These are phyloP conservation scores for Scartelaos histophorus DNA, from an alignment of 2,113 vertebrate species.

Conservation along the genomic window DNA sequence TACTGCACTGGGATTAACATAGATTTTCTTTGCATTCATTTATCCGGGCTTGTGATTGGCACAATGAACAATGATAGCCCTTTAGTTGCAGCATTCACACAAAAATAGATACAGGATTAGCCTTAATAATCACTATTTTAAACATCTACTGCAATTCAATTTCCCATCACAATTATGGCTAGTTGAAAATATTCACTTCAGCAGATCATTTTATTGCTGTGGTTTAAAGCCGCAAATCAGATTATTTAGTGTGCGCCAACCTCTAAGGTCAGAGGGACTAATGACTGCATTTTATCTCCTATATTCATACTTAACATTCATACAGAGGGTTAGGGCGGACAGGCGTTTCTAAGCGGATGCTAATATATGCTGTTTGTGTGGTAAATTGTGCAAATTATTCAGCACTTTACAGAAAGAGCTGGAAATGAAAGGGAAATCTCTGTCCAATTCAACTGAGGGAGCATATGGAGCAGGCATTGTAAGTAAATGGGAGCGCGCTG, in stretches of 20 bases:
- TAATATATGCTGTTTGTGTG: constrained; percentile 30
- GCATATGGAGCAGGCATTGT: constrained; percentile 26
- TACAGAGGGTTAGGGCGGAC: constrained; percentile 21
- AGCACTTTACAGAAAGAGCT: constrained; percentile 7
- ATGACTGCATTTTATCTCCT: constrained; percentile 32
- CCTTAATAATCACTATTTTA: neutral
- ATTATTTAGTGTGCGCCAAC: constrained; percentile 10
- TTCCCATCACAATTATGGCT: constrained; percentile 5
- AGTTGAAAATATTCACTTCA: constrained; percentile 19
- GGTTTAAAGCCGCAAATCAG: constrained; percentile 4
- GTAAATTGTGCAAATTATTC: constrained; percentile 36
- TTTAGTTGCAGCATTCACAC: neutral
- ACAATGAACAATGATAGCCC: neutral
- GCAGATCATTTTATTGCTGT: neutral
- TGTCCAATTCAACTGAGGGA: constrained; percentile 24
- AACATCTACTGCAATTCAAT: neutral
- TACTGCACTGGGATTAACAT: neutral
- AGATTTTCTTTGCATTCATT: neutral
- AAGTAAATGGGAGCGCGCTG: constrained; percentile 11
- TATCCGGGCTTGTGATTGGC: neutral
- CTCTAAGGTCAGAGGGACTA: constrained; percentile 10
- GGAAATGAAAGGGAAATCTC: constrained; percentile 11
- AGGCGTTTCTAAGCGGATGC: constrained; percentile 33
- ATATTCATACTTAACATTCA: constrained; percentile 34
- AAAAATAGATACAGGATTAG: neutral